Evolutionary conservation across 2,888 invertebrate species (phyloP), one percentile per base, ranked within the genome.

Genomic region (Drosophila crucigera): DNA sequence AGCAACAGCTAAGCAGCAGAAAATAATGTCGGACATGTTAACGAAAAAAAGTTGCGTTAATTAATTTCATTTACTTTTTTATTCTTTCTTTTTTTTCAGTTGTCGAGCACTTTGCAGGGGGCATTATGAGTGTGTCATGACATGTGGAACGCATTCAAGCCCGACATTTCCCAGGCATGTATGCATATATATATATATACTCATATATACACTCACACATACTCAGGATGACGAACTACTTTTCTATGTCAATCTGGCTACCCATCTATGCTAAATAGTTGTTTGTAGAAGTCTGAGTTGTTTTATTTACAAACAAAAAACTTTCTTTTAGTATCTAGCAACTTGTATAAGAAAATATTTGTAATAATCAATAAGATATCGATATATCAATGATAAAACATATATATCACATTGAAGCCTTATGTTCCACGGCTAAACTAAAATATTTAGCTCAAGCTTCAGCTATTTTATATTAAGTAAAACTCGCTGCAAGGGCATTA

Each of bases 1-100:
- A 60, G 49, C 60, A 52, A 63, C 64, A 58, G 64, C 63, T 65
- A 60, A 63, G 70, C 35, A 69, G 62, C 50, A 41, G 16, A 63
- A 64, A 52, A 66, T 19, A 59, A 75, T 61, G 59, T 60, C 35
- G 35, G 35, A 39, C 69, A 66, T 66, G 55, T 63, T 63, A 58
- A 61, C 53, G 4, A 52, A 60, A 35, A 56, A 73, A 61, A 59
- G 61, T 74, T 72, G 77, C 83, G 83, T 85, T 85, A 84, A 84
- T 84, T 89, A 85, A 84, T 85, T 85, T 89, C 62, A 73, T 83
- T 85, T 76, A 66, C n/a, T 52, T 84, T 78, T 64, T 49, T 58
- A 61, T 56, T 35, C n/a, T 22, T 5, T 47, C n/a, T 43, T 49
- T 14, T 16, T 16, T 16, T 49, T 14, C n/a, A 28, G 16, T 43